Evolutionary conservation across 2,797 vertebrate species (phyloP), one percentile per base, ranked within the genome.

Genomic region (Aldrovandia affinis): DNA sequence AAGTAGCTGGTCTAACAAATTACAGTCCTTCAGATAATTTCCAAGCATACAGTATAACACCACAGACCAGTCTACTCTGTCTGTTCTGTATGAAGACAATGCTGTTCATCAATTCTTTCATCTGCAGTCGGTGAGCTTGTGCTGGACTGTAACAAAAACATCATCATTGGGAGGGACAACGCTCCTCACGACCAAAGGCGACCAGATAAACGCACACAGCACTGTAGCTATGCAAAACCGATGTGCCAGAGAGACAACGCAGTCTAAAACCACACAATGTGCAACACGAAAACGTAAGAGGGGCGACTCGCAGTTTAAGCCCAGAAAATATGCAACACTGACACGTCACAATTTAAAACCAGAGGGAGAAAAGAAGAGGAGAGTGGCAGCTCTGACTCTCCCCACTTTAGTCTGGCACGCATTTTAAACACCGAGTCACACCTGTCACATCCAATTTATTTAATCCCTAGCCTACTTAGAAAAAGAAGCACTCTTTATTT

Each of bases 361-460:
- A 85, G 91, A 81, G 82, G 92, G 85, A 79, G 81, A 83, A 70
- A 84, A 86, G n/a, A 82, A 63, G 86, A 81, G 85, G 70, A 83
- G 86, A 84, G 57, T 81, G 87, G 77, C 84, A 85, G 88, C 83
- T 83, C 85, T 84, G 86, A 88, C 89, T 89, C 87, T 89, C 87
- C 87, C 88, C 88, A 89, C 89, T 89, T 90, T 83, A 90, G 88
- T 85, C 84, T 89, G 85, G 92, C 92, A 94, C 91, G 93, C 94
- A 89, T 96, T 94, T 95, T 92, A 93, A 94, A 94, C 93, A 93
- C 94, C 89, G 91, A 91, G 94, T 96, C 94, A 96, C 95, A 96
- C 95, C 94, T 96, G 95, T 95, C 95, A 96, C 94, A 95, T 95
- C 93, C 92, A 93, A 95, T 96, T 95, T 95, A 93, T 96, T 92